A percentile compares a stretch with the other conserved stretches of the same genome.
These are phyloP conservation scores for Ernsta delagoae DNA, from an alignment of 2,888 invertebrate genomes.

Conservation along the genomic window DNA sequence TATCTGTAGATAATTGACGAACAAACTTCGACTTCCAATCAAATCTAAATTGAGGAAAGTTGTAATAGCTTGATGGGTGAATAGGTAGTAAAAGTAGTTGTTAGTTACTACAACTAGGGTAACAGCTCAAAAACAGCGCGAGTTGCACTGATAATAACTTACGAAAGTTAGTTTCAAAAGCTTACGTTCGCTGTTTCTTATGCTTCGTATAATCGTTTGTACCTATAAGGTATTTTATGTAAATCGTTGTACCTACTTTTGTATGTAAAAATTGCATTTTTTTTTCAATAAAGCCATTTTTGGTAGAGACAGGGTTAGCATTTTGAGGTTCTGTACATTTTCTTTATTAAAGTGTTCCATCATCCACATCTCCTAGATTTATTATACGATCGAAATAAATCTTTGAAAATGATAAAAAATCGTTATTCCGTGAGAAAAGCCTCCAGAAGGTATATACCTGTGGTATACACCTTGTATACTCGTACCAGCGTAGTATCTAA, in stretches of 20 bases:
- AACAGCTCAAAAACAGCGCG: constrained; percentile 30
- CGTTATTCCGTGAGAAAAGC: no score
- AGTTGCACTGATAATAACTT: constrained; percentile 33
- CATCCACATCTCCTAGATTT: no score
- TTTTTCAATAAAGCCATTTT: background rate
- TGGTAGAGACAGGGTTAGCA: no score
- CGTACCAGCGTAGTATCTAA: no score
- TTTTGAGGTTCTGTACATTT: no score
- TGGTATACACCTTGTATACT: no score
- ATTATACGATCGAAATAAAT: no score
- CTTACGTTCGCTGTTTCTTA: constrained; percentile 22
- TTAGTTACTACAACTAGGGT: constrained; percentile 24
- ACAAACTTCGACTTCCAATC: constrained; percentile 13
- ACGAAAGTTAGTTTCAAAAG: constrained; percentile 25
- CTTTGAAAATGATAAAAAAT: no score
- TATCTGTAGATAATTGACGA: background rate
- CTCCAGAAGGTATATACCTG: no score
- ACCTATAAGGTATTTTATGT: no score
- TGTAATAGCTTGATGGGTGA: constrained; percentile 21
- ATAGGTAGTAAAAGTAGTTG: constrained; percentile 21
- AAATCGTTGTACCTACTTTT: background rate
- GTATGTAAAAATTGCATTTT: background rate
- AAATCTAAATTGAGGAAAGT: constrained; percentile 21
- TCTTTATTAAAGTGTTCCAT: no score
- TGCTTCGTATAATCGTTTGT: background rate